Conservation (phyloP, 2,113 vertebrate species). For the Mastomys coucha region DNA sequence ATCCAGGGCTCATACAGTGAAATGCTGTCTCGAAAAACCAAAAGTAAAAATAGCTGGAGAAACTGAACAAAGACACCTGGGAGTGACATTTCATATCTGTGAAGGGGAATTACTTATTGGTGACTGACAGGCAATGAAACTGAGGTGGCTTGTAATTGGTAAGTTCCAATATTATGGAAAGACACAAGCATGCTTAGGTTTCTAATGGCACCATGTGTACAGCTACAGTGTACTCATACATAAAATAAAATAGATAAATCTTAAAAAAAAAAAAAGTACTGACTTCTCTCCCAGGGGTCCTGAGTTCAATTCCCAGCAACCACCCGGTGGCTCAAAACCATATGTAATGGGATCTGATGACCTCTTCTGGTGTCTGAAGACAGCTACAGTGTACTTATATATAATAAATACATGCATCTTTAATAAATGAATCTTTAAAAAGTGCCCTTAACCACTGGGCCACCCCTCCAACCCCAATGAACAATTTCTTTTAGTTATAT, state of each 20-base stretch:
- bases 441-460: neutral
- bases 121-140: neutral
- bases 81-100: neutral
- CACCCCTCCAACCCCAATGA: too few relatives aligned
- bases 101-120: neutral
- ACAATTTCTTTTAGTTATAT: neutral
- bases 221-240: too few relatives aligned
- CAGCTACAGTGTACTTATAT: too few relatives aligned
- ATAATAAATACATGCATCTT: too few relatives aligned
- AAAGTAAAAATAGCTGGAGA: neutral
- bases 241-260: too few relatives aligned
- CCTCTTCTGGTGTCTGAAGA: too few relatives aligned
- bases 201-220: neutral
- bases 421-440: too few relatives aligned
- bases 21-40: neutral
- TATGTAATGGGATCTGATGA: too few relatives aligned
- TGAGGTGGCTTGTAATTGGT: neutral
- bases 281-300: too few relatives aligned
- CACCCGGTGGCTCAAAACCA: too few relatives aligned
- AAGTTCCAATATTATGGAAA: neutral
- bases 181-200: neutral
- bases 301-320: too few relatives aligned
- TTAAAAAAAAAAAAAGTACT: too few relatives aligned
- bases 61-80: neutral
- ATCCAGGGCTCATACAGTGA: neutral